Base-by-base conservation (phyloP, 1,140 invertebrate genomes). In the Macrocentrus cingulum region DNA sequence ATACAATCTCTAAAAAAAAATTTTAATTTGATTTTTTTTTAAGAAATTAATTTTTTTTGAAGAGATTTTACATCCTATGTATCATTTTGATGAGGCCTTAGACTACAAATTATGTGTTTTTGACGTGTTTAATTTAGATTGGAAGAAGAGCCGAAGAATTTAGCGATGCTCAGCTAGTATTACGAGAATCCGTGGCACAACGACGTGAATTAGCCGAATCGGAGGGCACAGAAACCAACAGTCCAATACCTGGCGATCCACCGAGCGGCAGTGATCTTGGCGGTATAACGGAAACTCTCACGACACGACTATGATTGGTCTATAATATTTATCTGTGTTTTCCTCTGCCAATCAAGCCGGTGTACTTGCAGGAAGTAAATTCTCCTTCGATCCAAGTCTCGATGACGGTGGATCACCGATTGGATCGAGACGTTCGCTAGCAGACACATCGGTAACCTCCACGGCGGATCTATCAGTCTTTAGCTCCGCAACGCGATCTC, bases 401-500 rank as follows among this genome's bases (percentile, higher is more conserved):
- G 86, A 88, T 46, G 87, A 88, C 60, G 84, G 83, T 34, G 83
- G 83, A 69, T 88, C 86, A 48, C 75, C 87, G 16, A 82, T 82
- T 52, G 87, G 88, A 16, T 91, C 89, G 3, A 79, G 88, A 52
- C 84, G 88, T 16, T 92, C 90, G 20, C 80, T 93, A 29, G 89
- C 90, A 9, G 90, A 91, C 63, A 93, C 91, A 1, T 91, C 88
- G 51, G 87, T 91, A 15, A 92, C 90, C 1, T 92, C 90, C 8
- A 91, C 90, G 2, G 89, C 90, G 1, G 89, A 91, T 73, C 76
- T 91, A 16, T 90, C 88, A 56, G 88, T 90, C 41, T 88, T 91
- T 74, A 91, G 89, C 25, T 88, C 87, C 58, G 80, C 83, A 6
- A 88, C 87, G 1, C 81, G 87, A 52, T 89, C 87, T 1, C 87